phyloP scores from a whole-genome alignment of 1,140 invertebrate species.

The Eulimnadia texana region DNA sequence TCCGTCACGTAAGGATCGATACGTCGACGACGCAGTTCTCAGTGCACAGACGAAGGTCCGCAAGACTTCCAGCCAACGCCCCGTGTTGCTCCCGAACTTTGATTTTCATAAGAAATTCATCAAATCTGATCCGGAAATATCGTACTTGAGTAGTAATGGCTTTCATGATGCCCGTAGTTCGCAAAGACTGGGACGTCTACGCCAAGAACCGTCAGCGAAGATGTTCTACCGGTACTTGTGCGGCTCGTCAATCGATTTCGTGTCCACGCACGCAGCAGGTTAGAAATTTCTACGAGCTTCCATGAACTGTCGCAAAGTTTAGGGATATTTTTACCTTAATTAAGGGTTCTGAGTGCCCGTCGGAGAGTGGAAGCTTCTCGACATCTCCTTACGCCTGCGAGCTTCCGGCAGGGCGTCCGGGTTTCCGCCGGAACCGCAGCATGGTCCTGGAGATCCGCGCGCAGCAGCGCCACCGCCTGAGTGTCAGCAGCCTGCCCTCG shows the following conservation, averaged over 20 bases:
- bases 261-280: not conserved
- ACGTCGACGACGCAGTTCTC: too few relatives aligned
- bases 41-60: too few relatives aligned
- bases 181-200: not conserved
- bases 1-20: too few relatives aligned
- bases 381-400: not conserved
- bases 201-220: not conserved
- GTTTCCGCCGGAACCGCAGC: not conserved
- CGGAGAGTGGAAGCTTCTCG: not conserved
- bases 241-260: not conserved
- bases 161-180: not conserved
- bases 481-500: not conserved
- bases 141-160: not conserved
- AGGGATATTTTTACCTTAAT: too few relatives aligned
- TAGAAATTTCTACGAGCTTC: not conserved
- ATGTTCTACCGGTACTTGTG: not conserved
- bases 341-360: not conserved
- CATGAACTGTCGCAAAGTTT: too few relatives aligned
- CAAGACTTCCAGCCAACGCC: too few relatives aligned
- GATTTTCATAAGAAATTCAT: not conserved
- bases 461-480: not conserved
- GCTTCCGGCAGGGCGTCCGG: not conserved
- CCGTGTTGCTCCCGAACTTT: not conserved
- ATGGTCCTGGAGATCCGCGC: not conserved
- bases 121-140: not conserved